Evolutionary conservation across 2,797 vertebrate genomes (phyloP), one percentile per base, ranked within the genome.

Genomic region (Mormyrus proboscirostris): DNA sequence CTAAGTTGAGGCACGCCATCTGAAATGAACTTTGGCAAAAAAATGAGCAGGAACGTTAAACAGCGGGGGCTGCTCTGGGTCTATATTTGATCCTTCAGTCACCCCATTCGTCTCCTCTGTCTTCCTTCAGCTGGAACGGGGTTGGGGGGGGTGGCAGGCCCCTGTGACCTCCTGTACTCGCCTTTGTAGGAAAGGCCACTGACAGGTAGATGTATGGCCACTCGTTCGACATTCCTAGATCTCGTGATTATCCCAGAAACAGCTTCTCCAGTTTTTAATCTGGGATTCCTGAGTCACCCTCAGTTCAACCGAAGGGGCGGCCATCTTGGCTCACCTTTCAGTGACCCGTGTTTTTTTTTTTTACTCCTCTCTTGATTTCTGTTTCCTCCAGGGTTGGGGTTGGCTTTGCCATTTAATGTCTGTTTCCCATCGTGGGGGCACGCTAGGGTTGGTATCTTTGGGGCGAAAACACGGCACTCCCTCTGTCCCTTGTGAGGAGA

Each of bases 81-180:
- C 90, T 93, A 92, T 95, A 94, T 96, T 95, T 96, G 94, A 96
- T 95, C 94, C 92, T 94, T 90, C 92, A 93, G 95, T 94, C 93
- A 95, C 94, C 92, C 95, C 93, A 94, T 93, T 87, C 91, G 50
- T 65, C 38, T 65, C 57, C 8, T 65, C 86, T 88, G 86, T 65
- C 86, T 59, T 93, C 93, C 92, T 90, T 88, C 93, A 93, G 92
- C 91, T 91, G 91, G 91, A 93, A 86, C 12, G 90, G 90, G 90
- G 73, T 33, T 33, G 29, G 7, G 73, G 73, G 69, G 86, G 41
- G 10, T n/a, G 38, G 86, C 41, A 62, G 33, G 9, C 33, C n/a
- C 8, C 55, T 25, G 16, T 88, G 86, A 62, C 86, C 86, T 49
- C 86, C 57, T 62, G 16, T 62, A 55, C 55, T 88, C 8, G 49